Evolutionary conservation across 2,888 invertebrate species (phyloP).

Genomic region (Lasius fuliginosus): DNA sequence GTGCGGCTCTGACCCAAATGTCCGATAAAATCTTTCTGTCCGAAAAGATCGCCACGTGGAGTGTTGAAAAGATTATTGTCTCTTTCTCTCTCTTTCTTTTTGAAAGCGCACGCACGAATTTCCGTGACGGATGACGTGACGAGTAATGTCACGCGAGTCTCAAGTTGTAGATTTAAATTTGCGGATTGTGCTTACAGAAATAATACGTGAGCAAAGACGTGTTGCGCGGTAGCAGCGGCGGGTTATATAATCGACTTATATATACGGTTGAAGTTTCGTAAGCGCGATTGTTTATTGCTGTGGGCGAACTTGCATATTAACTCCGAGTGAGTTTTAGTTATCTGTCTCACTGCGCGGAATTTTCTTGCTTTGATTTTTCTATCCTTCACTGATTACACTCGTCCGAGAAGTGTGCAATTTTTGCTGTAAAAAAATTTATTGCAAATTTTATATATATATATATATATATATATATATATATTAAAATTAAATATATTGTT

Average conservation of each 20-base stretch:
- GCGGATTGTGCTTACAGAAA: constrained; percentile 18
- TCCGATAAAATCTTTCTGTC: constrained; percentile 44
- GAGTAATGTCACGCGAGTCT: constrained; percentile 37
- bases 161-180: constrained; percentile 42
- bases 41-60: constrained; percentile 34
- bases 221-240: constrained; percentile 2
- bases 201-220: constrained; percentile 28
- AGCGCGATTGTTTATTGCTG: constrained; percentile 13
- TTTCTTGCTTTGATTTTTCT: not conserved
- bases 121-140: constrained; percentile 15
- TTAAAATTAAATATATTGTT: constrained; percentile 6
- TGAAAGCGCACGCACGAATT: constrained; percentile 41
- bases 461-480: not conserved
- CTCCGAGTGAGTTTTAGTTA: not conserved
- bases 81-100: not conserved
- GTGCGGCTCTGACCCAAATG: constrained; percentile 62
- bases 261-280: constrained; percentile 22
- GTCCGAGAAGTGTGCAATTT: not conserved
- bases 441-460: not conserved
- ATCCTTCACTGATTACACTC: not conserved
- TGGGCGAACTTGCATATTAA: not conserved
- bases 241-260: constrained; percentile 29
- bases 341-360: not conserved
- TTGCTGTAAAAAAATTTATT: not conserved
- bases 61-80: constrained; percentile 52